A percentile compares a stretch with the other conserved stretches of the same genome.
Conservation (phyloP, 2,888 invertebrate genomes). For the Mythimna loreyi region DNA sequence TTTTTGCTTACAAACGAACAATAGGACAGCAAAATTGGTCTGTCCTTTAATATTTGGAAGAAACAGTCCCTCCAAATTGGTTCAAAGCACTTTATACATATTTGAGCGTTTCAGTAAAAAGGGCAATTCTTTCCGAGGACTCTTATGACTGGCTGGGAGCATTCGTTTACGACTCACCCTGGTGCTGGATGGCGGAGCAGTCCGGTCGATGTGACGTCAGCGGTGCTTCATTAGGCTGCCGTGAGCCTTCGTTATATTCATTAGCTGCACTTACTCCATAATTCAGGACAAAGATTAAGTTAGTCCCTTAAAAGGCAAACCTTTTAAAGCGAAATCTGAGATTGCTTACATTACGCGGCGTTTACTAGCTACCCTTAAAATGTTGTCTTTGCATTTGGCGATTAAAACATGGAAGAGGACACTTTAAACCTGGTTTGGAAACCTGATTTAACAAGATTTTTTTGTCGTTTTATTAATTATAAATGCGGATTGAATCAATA, state of each 20-base stretch:
- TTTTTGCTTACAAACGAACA: slow-evolving; percentile 38
- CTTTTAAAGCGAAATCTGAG: slow-evolving; percentile 26
- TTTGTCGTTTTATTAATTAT: neutral
- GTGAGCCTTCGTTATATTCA: slow-evolving; percentile 70
- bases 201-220: slow-evolving; percentile 56
- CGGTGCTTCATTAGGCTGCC: slow-evolving; percentile 62
- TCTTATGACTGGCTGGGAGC: slow-evolving; percentile 10
- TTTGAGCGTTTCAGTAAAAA: slow-evolving; percentile 23
- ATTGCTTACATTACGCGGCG: slow-evolving; percentile 15
- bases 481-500: neutral
- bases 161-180: slow-evolving; percentile 11
- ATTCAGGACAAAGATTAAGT: slow-evolving; percentile 36
- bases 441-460: too few species aligned
- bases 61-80: slow-evolving; percentile 35
- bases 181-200: slow-evolving; percentile 6
- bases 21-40: slow-evolving; percentile 31
- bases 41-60: slow-evolving; percentile 39
- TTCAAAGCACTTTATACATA: slow-evolving; percentile 37
- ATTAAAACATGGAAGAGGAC: slow-evolving; percentile 34
- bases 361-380: slow-evolving; percentile 23
- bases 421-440: slow-evolving; percentile 9
- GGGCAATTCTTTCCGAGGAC: slow-evolving; percentile 9
- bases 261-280: slow-evolving; percentile 57
- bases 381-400: slow-evolving; percentile 24
- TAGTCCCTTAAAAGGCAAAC: slow-evolving; percentile 21